Percentiles rank a stretch among this genome's conserved stretches.
Evolutionary conservation across 2,113 vertebrate species (phyloP).

Genomic region (Himantopus leucocephalus): DNA sequence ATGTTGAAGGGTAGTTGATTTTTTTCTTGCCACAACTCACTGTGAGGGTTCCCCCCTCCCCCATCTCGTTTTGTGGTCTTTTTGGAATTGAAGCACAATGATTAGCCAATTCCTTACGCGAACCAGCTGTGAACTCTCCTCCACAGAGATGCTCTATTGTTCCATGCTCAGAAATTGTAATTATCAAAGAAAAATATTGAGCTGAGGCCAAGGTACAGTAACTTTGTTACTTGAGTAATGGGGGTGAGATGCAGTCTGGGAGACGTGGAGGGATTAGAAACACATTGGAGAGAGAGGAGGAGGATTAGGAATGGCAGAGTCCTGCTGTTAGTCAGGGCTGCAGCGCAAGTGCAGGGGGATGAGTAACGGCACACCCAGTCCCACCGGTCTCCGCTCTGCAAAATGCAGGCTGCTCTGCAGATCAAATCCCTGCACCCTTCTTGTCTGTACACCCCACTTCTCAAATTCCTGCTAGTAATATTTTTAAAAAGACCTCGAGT

Average conservation of each 20-base stretch:
- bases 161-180: conserved; percentile 13
- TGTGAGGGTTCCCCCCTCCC: neutral
- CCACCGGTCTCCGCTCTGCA: neutral
- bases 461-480: neutral
- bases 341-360: neutral
- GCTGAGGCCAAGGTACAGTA: neutral
- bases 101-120: conserved; percentile 11
- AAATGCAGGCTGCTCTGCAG: neutral
- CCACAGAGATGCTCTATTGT: neutral
- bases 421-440: neutral
- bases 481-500: neutral
- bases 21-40: neutral
- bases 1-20: neutral
- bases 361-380: conserved; percentile 53
- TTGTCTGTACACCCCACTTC: neutral
- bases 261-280: conserved; percentile 7
- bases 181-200: conserved; percentile 5
- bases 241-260: neutral
- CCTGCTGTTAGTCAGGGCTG: conserved; percentile 11
- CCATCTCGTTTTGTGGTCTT: neutral
- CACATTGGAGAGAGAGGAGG: neutral
- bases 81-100: neutral
- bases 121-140: conserved; percentile 50
- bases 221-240: conserved; percentile 18
- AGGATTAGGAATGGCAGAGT: neutral